These are phyloP conservation scores for Megaleporinus macrocephalus DNA, from an alignment of 2,113 vertebrate species.

Conservation along the genomic window DNA sequence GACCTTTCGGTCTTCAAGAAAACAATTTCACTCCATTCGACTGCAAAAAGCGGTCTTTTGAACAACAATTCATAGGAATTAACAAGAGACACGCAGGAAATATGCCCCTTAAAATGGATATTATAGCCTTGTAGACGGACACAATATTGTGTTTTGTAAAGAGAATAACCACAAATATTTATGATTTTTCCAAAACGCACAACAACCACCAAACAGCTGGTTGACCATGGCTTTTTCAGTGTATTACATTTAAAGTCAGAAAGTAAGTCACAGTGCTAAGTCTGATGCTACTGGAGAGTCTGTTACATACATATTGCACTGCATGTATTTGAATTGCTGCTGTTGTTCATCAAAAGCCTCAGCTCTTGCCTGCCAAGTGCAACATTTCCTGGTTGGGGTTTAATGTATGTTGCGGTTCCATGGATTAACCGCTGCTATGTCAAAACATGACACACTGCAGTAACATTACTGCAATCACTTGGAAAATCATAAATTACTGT, in stretches of 20 bases:
- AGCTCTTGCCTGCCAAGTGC: background rate
- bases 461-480: slow-evolving; percentile 5
- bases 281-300: background rate
- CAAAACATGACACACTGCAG: slow-evolving; percentile 1
- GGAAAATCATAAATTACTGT: slow-evolving; percentile 8
- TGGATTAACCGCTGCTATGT: background rate
- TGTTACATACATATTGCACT: background rate
- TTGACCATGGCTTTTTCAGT: background rate
- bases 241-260: background rate
- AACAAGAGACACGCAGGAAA: slow-evolving; percentile 15
- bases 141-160: slow-evolving; percentile 10
- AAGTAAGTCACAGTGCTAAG: background rate
- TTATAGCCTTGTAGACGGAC: slow-evolving; percentile 1
- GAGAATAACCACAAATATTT: slow-evolving; percentile 28
- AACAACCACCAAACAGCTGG: background rate
- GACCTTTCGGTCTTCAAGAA: slow-evolving; percentile 32
- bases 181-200: slow-evolving; percentile 18
- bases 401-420: background rate
- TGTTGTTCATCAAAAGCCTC: background rate
- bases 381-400: background rate
- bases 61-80: slow-evolving; percentile 31
- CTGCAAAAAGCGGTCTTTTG: slow-evolving; percentile 30
- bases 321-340: background rate
- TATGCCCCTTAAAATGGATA: slow-evolving; percentile 10
- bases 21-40: slow-evolving; percentile 30